A percentile compares a stretch with the other conserved stretches of the same genome.
These are phyloP conservation scores for Myopa testacea DNA, from an alignment of 2,888 invertebrate genomes.

Conservation along the genomic window DNA sequence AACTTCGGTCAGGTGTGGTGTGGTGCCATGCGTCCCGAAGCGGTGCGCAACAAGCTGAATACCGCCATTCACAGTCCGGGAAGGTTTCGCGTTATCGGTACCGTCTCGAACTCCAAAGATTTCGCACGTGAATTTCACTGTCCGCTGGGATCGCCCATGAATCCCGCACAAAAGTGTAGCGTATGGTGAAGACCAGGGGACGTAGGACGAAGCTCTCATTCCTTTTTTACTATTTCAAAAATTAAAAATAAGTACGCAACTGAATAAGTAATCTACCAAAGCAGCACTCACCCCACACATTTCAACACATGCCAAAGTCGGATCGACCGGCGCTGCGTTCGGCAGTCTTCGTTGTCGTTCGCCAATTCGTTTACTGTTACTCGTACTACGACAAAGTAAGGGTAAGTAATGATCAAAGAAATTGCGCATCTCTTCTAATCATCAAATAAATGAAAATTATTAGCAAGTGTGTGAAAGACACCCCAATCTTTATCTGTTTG, in stretches of 20 bases:
- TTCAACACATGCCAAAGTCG: constrained; percentile 7
- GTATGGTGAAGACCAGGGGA: constrained; percentile 73
- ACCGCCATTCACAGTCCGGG: constrained; percentile 89
- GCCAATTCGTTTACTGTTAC: constrained; percentile 16
- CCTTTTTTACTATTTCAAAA: too few species aligned
- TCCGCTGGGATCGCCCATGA: constrained; percentile 81
- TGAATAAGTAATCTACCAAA: constrained; percentile 42
- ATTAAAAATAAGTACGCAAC: background rate
- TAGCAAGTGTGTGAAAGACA: too few species aligned
- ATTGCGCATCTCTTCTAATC: constrained; percentile 33
- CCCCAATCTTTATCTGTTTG: too few species aligned
- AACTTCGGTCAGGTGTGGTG: constrained; percentile 93
- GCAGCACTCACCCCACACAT: background rate
- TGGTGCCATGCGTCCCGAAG: constrained; percentile 84
- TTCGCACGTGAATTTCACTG: constrained; percentile 81
- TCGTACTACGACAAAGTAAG: too few species aligned
- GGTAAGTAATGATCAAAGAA: background rate
- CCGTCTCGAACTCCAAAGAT: constrained; percentile 81
- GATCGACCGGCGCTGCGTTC: constrained; percentile 29
- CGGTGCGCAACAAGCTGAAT: constrained; percentile 81
- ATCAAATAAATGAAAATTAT: constrained; percentile 34
- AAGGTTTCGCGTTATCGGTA: constrained; percentile 82
- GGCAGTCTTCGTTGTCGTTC: constrained; percentile 22
- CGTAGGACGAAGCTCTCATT: too few species aligned
- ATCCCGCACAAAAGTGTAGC: constrained; percentile 80